phyloP scores from a whole-genome alignment of 2,113 vertebrate species.

The Hepsetus odoe region DNA sequence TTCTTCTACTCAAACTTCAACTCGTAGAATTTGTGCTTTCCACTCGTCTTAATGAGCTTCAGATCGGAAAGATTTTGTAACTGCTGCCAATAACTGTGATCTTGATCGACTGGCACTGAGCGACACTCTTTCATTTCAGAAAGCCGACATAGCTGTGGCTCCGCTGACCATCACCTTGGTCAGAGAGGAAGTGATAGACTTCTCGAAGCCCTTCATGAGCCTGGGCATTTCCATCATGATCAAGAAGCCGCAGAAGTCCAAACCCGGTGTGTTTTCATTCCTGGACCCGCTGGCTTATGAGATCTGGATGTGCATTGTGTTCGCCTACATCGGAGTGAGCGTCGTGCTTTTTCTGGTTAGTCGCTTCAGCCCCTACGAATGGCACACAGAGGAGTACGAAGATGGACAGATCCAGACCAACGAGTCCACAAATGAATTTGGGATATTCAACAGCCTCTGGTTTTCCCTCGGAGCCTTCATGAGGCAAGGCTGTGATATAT shows the following conservation, averaged over 20 bases:
- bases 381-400: constrained; percentile 99
- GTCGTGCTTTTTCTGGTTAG: constrained; percentile 99
- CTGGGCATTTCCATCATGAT: constrained; percentile 99
- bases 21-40: no score
- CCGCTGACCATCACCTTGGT: constrained; percentile 97
- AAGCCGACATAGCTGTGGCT: constrained; percentile 98
- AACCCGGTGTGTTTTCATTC: constrained; percentile 98
- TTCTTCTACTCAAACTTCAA: no score
- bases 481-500: constrained; percentile 96
- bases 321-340: constrained; percentile 99
- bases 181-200: constrained; percentile 99
- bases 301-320: constrained; percentile 99
- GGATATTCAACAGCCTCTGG: constrained; percentile 99
- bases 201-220: constrained; percentile 99
- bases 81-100: no score
- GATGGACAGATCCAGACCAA: constrained; percentile 98
- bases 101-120: no score
- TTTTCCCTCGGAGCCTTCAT: constrained; percentile 95
- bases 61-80: neutral
- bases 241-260: constrained; percentile 99
- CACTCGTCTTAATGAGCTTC: no score
- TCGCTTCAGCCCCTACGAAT: constrained; percentile 98
- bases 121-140: constrained; percentile 75
- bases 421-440: constrained; percentile 98
- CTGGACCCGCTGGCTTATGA: constrained; percentile 98